Percentiles rank a stretch among this genome's conserved stretches.
Conservation (phyloP, 2,797 vertebrate genomes). For the Mormyrops attenuatus region DNA sequence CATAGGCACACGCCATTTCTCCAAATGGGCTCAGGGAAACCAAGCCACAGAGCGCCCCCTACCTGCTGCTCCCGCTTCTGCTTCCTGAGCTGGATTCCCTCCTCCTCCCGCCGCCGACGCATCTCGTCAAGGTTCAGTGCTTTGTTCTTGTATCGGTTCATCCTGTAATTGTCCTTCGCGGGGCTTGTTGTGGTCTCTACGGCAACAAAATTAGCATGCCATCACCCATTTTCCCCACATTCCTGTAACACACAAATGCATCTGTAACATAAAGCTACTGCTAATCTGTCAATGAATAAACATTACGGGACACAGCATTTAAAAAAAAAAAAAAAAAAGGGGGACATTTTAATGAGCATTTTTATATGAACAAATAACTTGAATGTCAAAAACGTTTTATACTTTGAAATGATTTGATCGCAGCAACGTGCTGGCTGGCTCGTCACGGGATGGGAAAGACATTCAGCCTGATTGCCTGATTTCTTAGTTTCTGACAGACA, state of each 20-base stretch:
- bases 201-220: neutral
- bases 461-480: neutral
- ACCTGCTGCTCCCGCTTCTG: slow-evolving; percentile 98
- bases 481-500: neutral
- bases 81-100: slow-evolving; percentile 94
- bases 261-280: neutral
- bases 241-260: neutral
- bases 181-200: slow-evolving; percentile 91
- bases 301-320: neutral
- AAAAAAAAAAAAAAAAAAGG: neutral
- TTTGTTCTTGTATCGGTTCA: slow-evolving; percentile 99
- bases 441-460: neutral
- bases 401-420: neutral
- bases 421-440: neutral
- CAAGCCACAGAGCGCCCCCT: neutral
- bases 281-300: neutral
- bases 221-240: neutral
- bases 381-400: neutral
- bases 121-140: slow-evolving; percentile 95
- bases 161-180: slow-evolving; percentile 93
- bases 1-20: neutral
- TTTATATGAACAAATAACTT: neutral
- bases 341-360: neutral
- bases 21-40: neutral
- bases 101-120: slow-evolving; percentile 91